Percentiles rank a stretch among this genome's conserved stretches.
Evolutionary conservation across 2,113 vertebrate species (phyloP).

Genomic region (Castor canadensis): DNA sequence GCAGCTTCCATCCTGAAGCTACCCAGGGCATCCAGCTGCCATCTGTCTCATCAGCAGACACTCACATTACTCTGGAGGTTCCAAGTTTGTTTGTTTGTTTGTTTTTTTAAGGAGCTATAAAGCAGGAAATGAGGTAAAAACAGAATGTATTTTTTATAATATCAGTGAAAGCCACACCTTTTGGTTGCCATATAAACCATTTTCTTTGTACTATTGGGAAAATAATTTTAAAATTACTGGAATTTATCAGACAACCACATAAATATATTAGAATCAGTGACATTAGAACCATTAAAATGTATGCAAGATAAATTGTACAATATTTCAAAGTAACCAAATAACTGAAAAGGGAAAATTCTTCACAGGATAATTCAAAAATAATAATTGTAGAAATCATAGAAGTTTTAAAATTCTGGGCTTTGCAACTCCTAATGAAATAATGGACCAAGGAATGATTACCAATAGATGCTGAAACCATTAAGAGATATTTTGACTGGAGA

Average conservation of each 20-base stretch:
- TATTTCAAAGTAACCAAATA: constrained; percentile 46
- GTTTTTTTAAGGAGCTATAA: not conserved
- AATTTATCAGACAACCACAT: constrained; percentile 18
- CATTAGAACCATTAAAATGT: constrained; percentile 36
- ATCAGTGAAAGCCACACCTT: constrained; percentile 23
- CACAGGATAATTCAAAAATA: not conserved
- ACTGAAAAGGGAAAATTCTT: not conserved
- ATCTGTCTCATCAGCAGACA: not conserved
- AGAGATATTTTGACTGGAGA: not conserved
- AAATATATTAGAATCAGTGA: constrained; percentile 35
- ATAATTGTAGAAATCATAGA: constrained; percentile 6
- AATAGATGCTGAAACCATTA: not conserved
- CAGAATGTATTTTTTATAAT: not conserved
- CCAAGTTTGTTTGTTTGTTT: not conserved
- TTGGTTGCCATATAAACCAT: constrained; percentile 4
- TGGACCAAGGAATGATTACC: not conserved
- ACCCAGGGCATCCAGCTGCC: not conserved
- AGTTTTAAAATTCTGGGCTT: constrained; percentile 30
- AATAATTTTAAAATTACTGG: constrained; percentile 45
- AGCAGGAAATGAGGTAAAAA: not conserved
- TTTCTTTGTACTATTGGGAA: constrained; percentile 36
- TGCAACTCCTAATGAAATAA: constrained; percentile 25
- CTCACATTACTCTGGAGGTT: not conserved
- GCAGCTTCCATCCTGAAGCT: not conserved
- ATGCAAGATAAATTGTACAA: constrained; percentile 21